phyloP scores from a whole-genome alignment of 2,797 vertebrate genomes.

The Threskiornis aethiopicus region DNA sequence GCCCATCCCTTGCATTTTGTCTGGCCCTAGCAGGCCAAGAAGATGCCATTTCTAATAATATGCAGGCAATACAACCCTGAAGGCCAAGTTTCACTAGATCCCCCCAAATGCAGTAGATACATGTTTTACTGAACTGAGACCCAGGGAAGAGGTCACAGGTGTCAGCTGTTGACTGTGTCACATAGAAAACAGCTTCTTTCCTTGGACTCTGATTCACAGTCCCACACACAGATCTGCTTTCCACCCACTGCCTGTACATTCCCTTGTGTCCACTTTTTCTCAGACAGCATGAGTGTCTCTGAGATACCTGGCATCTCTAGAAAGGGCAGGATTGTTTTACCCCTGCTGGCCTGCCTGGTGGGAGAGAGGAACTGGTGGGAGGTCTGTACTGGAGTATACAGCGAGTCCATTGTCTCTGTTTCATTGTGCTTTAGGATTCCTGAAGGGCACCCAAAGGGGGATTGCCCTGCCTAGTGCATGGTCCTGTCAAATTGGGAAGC shows the following conservation, averaged over 20 bases:
- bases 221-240: not conserved
- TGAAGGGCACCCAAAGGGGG: not conserved
- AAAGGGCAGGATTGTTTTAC: not conserved
- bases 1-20: not conserved
- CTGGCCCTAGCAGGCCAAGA: not conserved
- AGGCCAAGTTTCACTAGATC: not conserved
- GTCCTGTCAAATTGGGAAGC: not conserved
- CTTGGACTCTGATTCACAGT: not conserved
- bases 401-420: not conserved
- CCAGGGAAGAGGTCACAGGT: not conserved
- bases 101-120: not conserved
- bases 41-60: not conserved
- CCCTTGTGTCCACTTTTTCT: not conserved
- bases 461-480: not conserved
- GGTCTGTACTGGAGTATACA: not conserved
- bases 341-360: not conserved
- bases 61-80: not conserved
- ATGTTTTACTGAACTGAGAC: not conserved
- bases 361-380: not conserved
- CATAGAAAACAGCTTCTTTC: not conserved
- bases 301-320: not conserved
- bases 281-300: not conserved
- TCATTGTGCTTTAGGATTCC: not conserved
- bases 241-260: not conserved
- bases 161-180: not conserved